phyloP scores from a whole-genome alignment of 2,888 invertebrate species.

The Dicycla oo region DNA sequence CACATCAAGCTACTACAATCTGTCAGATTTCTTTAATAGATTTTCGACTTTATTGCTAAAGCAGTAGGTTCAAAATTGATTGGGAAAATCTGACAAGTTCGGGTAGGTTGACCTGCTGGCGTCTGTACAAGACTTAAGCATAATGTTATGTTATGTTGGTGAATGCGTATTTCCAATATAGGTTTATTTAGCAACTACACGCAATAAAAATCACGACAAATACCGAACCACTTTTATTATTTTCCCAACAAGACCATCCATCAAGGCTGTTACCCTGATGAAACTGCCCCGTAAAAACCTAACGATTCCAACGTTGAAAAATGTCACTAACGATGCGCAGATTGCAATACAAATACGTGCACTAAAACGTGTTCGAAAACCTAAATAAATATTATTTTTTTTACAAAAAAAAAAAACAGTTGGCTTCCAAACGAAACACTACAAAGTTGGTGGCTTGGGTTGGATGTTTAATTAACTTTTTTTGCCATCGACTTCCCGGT shows the following conservation, averaged over 20 bases:
- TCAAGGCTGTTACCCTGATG: slow-evolving; percentile 49
- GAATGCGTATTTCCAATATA: neutral
- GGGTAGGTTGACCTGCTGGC: no score
- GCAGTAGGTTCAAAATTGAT: no score
- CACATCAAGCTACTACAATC: no score
- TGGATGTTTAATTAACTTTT: neutral
- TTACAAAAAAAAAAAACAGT: neutral
- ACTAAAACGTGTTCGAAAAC: slow-evolving; percentile 23
- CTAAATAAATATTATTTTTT: neutral
- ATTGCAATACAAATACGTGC: slow-evolving; percentile 50
- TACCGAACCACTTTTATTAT: slow-evolving; percentile 41
- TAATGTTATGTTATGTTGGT: neutral
- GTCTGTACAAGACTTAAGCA: no score
- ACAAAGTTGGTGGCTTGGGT: neutral
- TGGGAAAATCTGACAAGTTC: no score
- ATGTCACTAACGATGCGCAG: slow-evolving; percentile 54
- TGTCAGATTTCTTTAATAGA: no score
- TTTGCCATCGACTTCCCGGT: neutral
- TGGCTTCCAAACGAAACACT: neutral
- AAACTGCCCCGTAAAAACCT: slow-evolving; percentile 46
- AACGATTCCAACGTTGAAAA: slow-evolving; percentile 55
- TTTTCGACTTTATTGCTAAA: no score
- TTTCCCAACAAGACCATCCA: slow-evolving; percentile 46
- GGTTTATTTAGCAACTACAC: neutral
- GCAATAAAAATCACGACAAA: slow-evolving; percentile 20